Evolutionary conservation across 2,888 invertebrate genomes (phyloP).

Genomic region (Trachelus tabidus): DNA sequence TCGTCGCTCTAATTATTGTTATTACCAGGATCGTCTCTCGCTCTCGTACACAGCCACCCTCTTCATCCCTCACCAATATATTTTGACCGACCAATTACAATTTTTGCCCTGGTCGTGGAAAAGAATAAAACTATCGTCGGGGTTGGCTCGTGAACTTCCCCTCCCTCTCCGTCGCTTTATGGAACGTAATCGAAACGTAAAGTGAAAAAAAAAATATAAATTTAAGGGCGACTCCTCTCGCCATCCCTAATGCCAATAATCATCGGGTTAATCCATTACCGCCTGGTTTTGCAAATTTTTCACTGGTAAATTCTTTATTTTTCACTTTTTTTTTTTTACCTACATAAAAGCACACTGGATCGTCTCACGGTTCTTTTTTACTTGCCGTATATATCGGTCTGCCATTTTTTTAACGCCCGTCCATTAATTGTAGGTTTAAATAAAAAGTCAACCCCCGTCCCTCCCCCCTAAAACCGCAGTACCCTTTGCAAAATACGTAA

Average conservation of each 20-base stretch:
- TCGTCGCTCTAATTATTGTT: conserved; percentile 61
- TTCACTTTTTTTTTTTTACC: neutral
- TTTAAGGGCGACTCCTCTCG: conserved; percentile 6
- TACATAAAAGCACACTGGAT: neutral
- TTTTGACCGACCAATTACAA: conserved; percentile 48
- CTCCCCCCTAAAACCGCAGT: neutral
- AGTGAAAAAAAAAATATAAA: conserved; percentile 6
- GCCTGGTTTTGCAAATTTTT: neutral
- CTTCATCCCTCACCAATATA: conserved; percentile 35
- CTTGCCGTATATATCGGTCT: neutral
- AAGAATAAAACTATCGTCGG: conserved; percentile 21
- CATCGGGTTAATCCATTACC: conserved; percentile 27
- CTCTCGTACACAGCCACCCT: conserved; percentile 39
- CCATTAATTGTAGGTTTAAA: neutral
- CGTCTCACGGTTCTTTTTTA: neutral
- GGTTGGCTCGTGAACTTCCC: neutral
- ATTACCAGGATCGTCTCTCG: conserved; percentile 50
- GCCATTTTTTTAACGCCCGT: neutral
- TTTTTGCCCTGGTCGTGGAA: conserved; percentile 36
- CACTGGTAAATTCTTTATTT: neutral
- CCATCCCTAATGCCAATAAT: conserved; percentile 30
- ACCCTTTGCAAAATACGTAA: neutral
- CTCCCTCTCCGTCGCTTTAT: neutral
- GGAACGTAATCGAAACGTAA: neutral
- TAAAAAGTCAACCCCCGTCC: neutral